phyloP scores from a whole-genome alignment of 2,113 vertebrate species.

The Nothocercus nigrocapillus region DNA sequence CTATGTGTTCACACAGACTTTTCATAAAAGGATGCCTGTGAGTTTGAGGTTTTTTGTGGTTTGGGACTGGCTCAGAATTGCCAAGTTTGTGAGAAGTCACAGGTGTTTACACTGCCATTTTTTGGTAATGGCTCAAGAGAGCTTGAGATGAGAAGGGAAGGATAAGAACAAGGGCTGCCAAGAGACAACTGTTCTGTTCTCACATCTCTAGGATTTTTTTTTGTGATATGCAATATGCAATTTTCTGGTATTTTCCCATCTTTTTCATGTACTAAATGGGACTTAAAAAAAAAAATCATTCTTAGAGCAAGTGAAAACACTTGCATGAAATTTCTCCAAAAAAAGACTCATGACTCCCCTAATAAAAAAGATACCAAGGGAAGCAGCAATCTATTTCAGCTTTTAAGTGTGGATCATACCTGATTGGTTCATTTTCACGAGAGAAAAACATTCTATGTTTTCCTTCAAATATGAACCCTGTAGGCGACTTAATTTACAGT shows the following conservation, averaged over 20 bases:
- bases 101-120: neutral
- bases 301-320: neutral
- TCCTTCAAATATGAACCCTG: neutral
- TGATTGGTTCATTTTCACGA: neutral
- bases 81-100: neutral
- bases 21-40: neutral
- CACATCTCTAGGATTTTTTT: neutral
- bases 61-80: neutral
- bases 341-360: neutral
- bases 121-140: neutral
- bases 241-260: neutral
- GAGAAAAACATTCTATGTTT: neutral
- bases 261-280: neutral
- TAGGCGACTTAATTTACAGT: neutral
- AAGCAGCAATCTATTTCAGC: neutral
- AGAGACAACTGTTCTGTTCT: neutral
- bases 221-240: neutral
- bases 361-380: neutral
- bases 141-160: neutral
- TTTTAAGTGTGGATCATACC: neutral
- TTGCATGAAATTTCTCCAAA: neutral
- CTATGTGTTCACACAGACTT: neutral
- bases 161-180: neutral
- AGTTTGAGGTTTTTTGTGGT: neutral
- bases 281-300: neutral